These are phyloP conservation scores for Abscondita cerata DNA, from an alignment of 2,888 invertebrate genomes.

Conservation along the genomic window DNA sequence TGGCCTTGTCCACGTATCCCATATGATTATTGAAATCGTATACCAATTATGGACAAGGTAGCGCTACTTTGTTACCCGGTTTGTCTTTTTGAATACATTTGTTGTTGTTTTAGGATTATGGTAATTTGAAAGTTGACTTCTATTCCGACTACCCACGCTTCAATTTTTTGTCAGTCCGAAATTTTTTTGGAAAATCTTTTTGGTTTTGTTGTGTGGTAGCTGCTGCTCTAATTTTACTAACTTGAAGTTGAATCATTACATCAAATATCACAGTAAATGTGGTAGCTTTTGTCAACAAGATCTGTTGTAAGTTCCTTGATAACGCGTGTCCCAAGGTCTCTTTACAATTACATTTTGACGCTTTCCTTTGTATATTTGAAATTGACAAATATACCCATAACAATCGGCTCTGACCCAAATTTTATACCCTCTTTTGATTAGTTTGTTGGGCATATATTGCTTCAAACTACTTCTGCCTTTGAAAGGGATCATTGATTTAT, in stretches of 20 bases:
- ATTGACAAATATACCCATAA: neutral
- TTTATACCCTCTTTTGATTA: neutral
- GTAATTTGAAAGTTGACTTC: neutral
- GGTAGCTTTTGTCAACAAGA: too few species aligned
- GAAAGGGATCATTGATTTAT: neutral
- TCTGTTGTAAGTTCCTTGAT: too few species aligned
- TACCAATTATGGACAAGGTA: neutral
- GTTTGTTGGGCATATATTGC: neutral
- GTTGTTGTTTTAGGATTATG: neutral
- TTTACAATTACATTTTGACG: neutral
- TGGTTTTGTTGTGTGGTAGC: neutral
- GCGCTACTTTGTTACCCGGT: too few species aligned
- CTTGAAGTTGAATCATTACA: neutral
- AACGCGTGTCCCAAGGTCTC: too few species aligned
- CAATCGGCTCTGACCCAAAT: neutral
- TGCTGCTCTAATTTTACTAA: neutral
- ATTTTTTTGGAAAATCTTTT: neutral
- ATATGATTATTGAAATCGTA: neutral
- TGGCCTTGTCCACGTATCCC: neutral
- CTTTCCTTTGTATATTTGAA: neutral
- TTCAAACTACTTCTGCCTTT: neutral
- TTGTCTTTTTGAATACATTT: neutral
- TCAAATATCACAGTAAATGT: neutral
- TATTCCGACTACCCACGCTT: neutral
- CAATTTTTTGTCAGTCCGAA: neutral